phyloP scores from a whole-genome alignment of 2,888 invertebrate species.

The Diaperis boleti region DNA sequence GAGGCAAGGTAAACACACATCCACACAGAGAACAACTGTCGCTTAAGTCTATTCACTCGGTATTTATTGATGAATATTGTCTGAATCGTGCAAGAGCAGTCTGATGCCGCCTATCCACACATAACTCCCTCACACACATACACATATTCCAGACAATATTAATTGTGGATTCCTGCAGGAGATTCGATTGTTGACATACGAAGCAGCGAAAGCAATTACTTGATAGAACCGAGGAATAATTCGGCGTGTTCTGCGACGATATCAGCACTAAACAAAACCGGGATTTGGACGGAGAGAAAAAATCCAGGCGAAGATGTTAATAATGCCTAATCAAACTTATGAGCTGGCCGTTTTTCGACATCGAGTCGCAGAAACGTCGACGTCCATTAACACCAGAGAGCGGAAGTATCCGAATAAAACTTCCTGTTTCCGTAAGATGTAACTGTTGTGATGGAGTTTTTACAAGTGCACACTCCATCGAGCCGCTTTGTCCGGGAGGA shows the following conservation, averaged over 20 bases:
- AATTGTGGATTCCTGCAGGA: slow-evolving; percentile 52
- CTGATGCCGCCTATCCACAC: slow-evolving; percentile 36
- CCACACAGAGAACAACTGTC: slow-evolving; percentile 48
- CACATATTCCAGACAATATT: slow-evolving; percentile 50
- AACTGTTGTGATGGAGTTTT: slow-evolving; percentile 13
- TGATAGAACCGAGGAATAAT: slow-evolving; percentile 48
- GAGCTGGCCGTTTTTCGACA: too few relatives aligned
- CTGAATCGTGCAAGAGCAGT: slow-evolving; percentile 42
- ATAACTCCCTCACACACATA: too few relatives aligned
- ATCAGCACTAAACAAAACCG: slow-evolving; percentile 28
- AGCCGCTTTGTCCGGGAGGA: slow-evolving; percentile 24
- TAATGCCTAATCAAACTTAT: too few relatives aligned
- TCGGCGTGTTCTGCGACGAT: slow-evolving; percentile 39
- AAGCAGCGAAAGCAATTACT: slow-evolving; percentile 56
- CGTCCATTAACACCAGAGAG: slow-evolving; percentile 35
- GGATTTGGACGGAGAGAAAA: too few relatives aligned
- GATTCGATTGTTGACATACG: slow-evolving; percentile 55
- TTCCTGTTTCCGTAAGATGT: slow-evolving; percentile 25
- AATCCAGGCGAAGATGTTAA: too few relatives aligned
- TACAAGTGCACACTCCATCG: slow-evolving; percentile 15
- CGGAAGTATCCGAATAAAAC: slow-evolving; percentile 21
- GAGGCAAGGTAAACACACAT: slow-evolving; percentile 40
- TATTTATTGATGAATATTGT: slow-evolving; percentile 49
- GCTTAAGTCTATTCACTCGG: slow-evolving; percentile 47
- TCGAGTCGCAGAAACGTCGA: slow-evolving; percentile 54